Conservation (phyloP, 2,113 vertebrate species). For the Nematolebias whitei region DNA sequence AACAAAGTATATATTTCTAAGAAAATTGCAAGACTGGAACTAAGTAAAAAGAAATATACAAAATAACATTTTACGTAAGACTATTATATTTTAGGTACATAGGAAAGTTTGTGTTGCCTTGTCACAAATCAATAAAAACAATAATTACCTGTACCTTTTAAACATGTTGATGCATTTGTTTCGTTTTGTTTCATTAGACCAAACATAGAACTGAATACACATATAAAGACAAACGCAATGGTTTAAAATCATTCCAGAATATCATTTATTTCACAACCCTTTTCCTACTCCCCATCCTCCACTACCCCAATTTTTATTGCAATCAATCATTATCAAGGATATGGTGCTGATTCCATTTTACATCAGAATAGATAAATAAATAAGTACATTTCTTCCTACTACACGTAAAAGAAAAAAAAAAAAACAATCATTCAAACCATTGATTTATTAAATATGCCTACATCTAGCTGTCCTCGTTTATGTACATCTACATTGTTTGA, state of each 20-base stretch:
- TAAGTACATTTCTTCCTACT: slow-evolving; percentile 78
- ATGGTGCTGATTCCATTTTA: slow-evolving; percentile 78
- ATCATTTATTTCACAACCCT: slow-evolving; percentile 71
- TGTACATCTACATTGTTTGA: slow-evolving; percentile 76
- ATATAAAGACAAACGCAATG: slow-evolving; percentile 31
- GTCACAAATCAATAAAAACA: too few relatives aligned
- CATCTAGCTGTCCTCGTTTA: slow-evolving; percentile 76
- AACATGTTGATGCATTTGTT: too few relatives aligned
- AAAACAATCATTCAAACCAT: slow-evolving; percentile 73
- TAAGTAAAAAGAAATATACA: too few relatives aligned
- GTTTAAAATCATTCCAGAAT: slow-evolving; percentile 78
- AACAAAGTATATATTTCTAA: too few relatives aligned
- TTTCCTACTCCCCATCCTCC: slow-evolving; percentile 37
- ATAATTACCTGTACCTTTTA: too few relatives aligned
- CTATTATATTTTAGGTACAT: too few relatives aligned
- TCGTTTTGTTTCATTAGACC: too few relatives aligned
- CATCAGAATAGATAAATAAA: slow-evolving; percentile 79
- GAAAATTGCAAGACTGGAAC: too few relatives aligned
- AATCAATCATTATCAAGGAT: slow-evolving; percentile 76
- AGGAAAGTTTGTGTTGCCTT: too few relatives aligned
- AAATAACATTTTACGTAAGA: too few relatives aligned
- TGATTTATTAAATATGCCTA: slow-evolving; percentile 79
- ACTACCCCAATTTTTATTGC: slow-evolving; percentile 64
- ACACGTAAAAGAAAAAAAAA: slow-evolving; percentile 71
- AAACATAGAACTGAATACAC: not conserved